These are phyloP conservation scores for Malurus cyaneus DNA, from an alignment of 2,113 vertebrate species.

Conservation along the genomic window DNA sequence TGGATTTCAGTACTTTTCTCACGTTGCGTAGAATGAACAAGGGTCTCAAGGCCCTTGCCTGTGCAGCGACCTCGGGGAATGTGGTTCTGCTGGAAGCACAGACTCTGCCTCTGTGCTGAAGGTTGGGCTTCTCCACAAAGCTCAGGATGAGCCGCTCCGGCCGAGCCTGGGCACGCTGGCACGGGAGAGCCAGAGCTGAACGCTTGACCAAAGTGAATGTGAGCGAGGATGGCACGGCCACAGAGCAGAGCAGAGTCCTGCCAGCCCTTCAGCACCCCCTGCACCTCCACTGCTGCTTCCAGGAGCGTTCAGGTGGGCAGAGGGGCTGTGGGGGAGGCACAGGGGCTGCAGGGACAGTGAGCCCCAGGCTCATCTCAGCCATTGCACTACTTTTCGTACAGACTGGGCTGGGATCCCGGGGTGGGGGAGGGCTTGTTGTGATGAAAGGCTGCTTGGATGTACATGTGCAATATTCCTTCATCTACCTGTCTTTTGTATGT, in stretches of 20 bases:
- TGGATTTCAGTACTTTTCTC: neutral
- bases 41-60: neutral
- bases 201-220: neutral
- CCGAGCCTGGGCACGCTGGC: accelerated
- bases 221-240: accelerated
- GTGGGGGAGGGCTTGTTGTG: neutral
- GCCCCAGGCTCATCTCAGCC: neutral
- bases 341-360: neutral
- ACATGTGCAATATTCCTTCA: slow-evolving; percentile 45
- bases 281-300: neutral
- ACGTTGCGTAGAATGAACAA: neutral
- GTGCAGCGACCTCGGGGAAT: neutral
- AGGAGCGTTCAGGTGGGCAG: accelerated
- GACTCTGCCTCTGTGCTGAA: neutral
- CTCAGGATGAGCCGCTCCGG: accelerated
- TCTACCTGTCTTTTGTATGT: neutral
- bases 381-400: neutral
- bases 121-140: neutral
- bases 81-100: neutral
- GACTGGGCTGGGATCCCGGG: neutral
- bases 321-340: neutral
- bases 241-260: neutral
- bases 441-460: neutral
- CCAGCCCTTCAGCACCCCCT: accelerated
- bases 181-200: accelerated